These are phyloP conservation scores for Glaucopsyche alexis DNA, from an alignment of 2,888 invertebrate species.

Conservation along the genomic window DNA sequence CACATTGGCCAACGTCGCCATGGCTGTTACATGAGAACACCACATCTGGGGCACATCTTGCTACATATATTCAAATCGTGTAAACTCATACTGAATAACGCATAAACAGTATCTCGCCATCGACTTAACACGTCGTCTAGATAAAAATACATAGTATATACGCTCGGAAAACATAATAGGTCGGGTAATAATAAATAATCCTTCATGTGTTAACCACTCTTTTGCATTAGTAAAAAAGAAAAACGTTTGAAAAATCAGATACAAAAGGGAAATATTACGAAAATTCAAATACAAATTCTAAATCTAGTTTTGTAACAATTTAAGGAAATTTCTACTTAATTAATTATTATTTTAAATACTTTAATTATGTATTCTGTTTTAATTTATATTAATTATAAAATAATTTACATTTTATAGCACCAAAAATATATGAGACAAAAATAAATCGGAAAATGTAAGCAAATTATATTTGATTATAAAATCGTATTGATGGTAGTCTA, in stretches of 20 bases:
- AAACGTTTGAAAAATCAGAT: too few relatives aligned
- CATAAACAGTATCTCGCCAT: slow-evolving; percentile 1
- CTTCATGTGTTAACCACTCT: too few relatives aligned
- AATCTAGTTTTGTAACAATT: background rate
- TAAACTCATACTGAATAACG: background rate
- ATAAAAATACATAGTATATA: background rate
- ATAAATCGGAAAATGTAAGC: background rate
- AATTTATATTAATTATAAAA: background rate
- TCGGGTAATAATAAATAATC: too few relatives aligned
- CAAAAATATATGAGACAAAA: background rate
- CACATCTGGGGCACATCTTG: slow-evolving; percentile 27
- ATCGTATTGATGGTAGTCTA: background rate
- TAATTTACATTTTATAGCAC: background rate
- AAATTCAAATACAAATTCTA: background rate
- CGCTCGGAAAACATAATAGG: background rate
- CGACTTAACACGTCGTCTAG: background rate
- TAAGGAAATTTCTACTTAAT: background rate
- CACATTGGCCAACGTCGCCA: background rate
- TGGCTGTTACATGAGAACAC: background rate
- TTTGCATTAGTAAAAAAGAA: too few relatives aligned
- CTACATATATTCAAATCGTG: slow-evolving; percentile 27
- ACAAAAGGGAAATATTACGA: background rate
- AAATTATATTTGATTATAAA: background rate
- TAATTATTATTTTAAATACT: background rate
- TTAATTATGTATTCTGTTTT: background rate